Conservation (phyloP, 1,140 invertebrate species). For the Drosophila tristis region DNA sequence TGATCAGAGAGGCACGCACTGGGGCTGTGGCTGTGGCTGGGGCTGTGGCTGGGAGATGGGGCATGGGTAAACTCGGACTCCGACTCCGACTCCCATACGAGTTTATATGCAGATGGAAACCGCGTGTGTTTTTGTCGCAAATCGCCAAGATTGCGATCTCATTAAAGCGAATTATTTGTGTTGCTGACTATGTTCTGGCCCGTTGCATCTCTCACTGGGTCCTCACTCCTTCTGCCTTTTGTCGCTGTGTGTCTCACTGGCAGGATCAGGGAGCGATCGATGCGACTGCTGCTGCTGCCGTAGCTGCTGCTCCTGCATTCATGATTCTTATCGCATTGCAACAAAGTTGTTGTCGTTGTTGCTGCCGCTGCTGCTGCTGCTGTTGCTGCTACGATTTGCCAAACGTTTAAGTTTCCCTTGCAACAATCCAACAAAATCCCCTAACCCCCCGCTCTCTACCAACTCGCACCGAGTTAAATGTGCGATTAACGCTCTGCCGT, state of each 20-base stretch:
- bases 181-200: constrained; percentile 75
- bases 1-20: constrained; percentile 50
- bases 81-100: background rate
- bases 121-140: constrained; percentile 76
- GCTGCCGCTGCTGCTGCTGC: constrained; percentile 31
- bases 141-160: constrained; percentile 79
- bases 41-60: no score
- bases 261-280: constrained; percentile 23
- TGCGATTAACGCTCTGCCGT: constrained; percentile 71
- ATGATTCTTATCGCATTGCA: constrained; percentile 66
- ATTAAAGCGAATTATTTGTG: constrained; percentile 83
- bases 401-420: constrained; percentile 66
- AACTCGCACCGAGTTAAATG: constrained; percentile 51
- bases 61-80: constrained; percentile 7
- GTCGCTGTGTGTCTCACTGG: background rate
- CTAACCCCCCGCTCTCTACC: constrained; percentile 10
- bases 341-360: constrained; percentile 60
- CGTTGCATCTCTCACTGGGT: constrained; percentile 69
- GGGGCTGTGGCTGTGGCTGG: background rate
- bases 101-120: constrained; percentile 48
- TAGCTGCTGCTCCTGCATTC: constrained; percentile 53
- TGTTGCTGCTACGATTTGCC: constrained; percentile 63
- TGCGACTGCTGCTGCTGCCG: constrained; percentile 38
- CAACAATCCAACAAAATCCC: constrained; percentile 23
- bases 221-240: constrained; percentile 8